Base-by-base conservation (phyloP, 1,140 invertebrate genomes). In the Drosophila asahinai region DNA sequence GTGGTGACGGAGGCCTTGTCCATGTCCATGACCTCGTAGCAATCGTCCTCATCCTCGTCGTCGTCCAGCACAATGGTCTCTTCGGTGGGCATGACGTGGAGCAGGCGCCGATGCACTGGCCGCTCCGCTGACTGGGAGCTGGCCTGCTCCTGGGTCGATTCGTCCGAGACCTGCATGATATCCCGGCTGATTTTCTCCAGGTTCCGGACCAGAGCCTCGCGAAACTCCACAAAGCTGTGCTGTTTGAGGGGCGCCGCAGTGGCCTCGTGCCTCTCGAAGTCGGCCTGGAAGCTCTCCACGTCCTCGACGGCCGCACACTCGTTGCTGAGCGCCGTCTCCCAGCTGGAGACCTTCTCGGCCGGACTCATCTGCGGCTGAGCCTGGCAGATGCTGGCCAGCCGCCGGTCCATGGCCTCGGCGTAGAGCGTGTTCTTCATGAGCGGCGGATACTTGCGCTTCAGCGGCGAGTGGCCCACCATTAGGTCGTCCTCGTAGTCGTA, bases 361-460 rank as follows among this genome's bases (percentile, higher is more conserved):
- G 89, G 65, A 36, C 76, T 90, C 84, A 92, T 80, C 43, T 90
- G 91, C 0, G 91, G 87, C 43, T 92, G 86, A 2, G 82, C 60
- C 47, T 86, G 74, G 19, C 84, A 79, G 22, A 92, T 83, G 73
- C 59, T 70, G 1, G 83, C 86, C 25, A 92, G 17, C 12, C 80
- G 77, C 0, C 86, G 73, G 57, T 91, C 91, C 81, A 92, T 80
- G 2, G 76, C 79, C 14, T 92, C 91, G 0, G 86, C 79, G 8
- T 87, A 74, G 1, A 92, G 76, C 0, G 91, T 92, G 17, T 91
- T 92, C 38, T 92, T 92, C 12, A 92, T 68, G 2, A 90, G 48
- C 1, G 64, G 71, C 14, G 66, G 55, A 75, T 84, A 89, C 40
- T 84, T 91, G 3, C 86, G 86, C 15, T 65, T 77, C 3, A 54